These are phyloP conservation scores for Anguilla marmorata DNA, from an alignment of 2,797 vertebrate species.

Conservation along the genomic window DNA sequence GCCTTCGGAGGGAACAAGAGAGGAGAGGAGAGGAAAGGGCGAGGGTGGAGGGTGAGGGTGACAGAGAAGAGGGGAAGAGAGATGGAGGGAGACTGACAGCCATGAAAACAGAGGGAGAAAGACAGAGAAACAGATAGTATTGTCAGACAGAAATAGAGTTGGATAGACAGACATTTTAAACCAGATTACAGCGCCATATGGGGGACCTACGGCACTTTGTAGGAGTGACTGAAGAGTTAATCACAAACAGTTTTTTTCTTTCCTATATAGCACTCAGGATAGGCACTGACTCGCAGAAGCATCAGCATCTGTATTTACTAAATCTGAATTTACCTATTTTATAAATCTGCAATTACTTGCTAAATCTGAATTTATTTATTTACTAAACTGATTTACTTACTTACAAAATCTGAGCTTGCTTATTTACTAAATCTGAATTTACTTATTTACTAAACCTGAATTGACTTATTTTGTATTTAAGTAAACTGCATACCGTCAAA, in stretches of 20 bases:
- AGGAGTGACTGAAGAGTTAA: not conserved
- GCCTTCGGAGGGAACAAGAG: not conserved
- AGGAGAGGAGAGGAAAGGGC: not conserved
- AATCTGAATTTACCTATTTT: not conserved
- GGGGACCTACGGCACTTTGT: not conserved
- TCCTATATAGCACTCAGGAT: not conserved
- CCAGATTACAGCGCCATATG: not conserved
- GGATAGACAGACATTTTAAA: not conserved
- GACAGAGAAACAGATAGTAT: not conserved
- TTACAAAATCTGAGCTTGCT: too few species aligned
- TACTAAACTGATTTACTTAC: too few species aligned
- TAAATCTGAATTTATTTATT: too few species aligned
- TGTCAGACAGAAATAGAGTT: not conserved
- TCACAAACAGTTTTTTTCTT: not conserved
- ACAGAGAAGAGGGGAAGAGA: not conserved
- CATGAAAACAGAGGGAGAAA: not conserved
- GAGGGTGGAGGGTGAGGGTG: not conserved
- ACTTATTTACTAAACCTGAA: too few species aligned
- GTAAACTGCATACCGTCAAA: too few species aligned
- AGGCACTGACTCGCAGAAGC: too few species aligned
- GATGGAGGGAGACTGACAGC: not conserved
- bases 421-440: too few species aligned
- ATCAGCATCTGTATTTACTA: not conserved
- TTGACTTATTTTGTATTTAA: too few species aligned
- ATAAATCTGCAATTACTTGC: too few species aligned